Conservation (phyloP, 92 coral and sea anemone genomes). For the Parazoanthus darwini region DNA sequence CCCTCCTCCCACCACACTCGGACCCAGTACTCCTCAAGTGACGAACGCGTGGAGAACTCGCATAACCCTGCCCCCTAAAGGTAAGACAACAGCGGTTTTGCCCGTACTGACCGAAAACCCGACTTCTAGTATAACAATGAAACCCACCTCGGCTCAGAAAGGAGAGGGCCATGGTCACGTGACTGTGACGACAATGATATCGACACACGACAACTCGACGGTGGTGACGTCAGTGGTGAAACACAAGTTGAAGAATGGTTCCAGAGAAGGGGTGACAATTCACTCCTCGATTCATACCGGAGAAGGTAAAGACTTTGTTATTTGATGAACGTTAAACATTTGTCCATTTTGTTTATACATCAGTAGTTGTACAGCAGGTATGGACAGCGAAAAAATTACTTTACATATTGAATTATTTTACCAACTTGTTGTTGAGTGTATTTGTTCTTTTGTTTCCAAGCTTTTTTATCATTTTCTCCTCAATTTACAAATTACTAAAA, state of each 20-base stretch:
- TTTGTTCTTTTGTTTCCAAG: too few species aligned
- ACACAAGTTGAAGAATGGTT: slow-evolving; percentile 66
- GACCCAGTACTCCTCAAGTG: slow-evolving; percentile 32
- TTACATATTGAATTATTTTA: too few species aligned
- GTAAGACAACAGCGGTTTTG: slow-evolving; percentile 33
- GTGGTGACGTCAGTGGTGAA: slow-evolving; percentile 79
- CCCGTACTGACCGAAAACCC: slow-evolving; percentile 34
- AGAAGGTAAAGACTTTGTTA: slow-evolving; percentile 32
- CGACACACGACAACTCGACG: slow-evolving; percentile 75
- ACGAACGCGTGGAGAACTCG: slow-evolving; percentile 22
- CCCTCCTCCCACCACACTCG: slow-evolving; percentile 71
- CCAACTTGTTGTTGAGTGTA: too few species aligned
- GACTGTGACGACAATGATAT: slow-evolving; percentile 83
- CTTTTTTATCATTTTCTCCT: too few species aligned
- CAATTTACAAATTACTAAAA: too few species aligned
- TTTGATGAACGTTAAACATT: too few species aligned
- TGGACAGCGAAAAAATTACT: too few species aligned
- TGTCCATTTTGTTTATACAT: background rate
- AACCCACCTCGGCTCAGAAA: slow-evolving; percentile 39
- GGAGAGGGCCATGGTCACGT: slow-evolving; percentile 64
- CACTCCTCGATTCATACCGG: slow-evolving; percentile 80
- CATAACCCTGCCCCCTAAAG: slow-evolving; percentile 9
- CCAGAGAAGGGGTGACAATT: slow-evolving; percentile 69
- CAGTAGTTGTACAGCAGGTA: too few species aligned
- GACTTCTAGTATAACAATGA: slow-evolving; percentile 45